Evolutionary conservation across 2,888 invertebrate genomes (phyloP), one percentile per base, ranked within the genome.

Genomic region (Ormyrus nitidulus): DNA sequence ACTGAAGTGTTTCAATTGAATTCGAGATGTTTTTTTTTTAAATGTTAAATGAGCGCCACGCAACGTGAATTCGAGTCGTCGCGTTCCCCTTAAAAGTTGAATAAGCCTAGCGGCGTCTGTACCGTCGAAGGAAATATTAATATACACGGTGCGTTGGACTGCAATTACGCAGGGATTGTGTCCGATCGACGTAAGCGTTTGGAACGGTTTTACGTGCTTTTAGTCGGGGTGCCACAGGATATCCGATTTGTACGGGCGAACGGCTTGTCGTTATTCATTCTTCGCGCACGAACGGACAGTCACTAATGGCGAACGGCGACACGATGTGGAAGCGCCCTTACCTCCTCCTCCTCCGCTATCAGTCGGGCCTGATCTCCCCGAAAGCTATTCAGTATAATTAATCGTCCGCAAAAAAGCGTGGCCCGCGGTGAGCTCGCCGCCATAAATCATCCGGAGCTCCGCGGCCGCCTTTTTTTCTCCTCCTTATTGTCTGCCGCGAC

Each of bases 331-430:
- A 53, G 64, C 10, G 13, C 53, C 19, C 61, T 44, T 10, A 2
- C 10, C 19, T 10, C 13, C 34, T 58, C 19, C 19, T 19, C 79
- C 76, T 64, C 76, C 77, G 19, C 75, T 85, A 84, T 85, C 84
- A 77, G 73, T 79, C 77, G 66, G 65, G 77, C 75, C 76, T 82
- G 83, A 84, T 85, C 85, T 84, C 72, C 19, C 82, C 61, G 66
- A 68, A 81, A 81, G 82, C 83, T 84, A 86, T 86, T 86, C 86
- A 84, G 82, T 82, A 85, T 86, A 86, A 87, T 86, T 86, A 86
- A 87, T 87, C 86, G 84, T 86, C 83, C 84, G 85, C 83, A 84
- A 84, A 86, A 86, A 84, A 83, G 6, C 19, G 44, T 49, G 48
- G 74, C 49, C 64, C 72, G 61, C 46, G 19, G 19, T 19, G 19